Conservation (phyloP, 2,888 invertebrate species). For the Xanthia icteritia region DNA sequence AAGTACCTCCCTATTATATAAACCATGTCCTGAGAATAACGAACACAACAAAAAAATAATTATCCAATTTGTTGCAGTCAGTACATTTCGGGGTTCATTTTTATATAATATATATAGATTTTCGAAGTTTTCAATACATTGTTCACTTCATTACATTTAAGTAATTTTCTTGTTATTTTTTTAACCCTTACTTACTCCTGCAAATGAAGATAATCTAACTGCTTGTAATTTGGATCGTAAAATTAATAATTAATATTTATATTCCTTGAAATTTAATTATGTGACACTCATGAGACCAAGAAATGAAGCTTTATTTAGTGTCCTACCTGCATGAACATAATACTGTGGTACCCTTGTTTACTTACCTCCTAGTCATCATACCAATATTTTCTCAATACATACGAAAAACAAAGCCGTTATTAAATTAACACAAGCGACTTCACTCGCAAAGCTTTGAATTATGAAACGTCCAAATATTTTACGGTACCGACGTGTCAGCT, state of each 20-base stretch:
- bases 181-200: neutral
- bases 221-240: neutral
- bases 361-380: neutral
- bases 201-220: neutral
- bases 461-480: conserved; percentile 84
- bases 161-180: too few species aligned
- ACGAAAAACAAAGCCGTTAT: conserved; percentile 73
- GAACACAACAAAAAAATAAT: too few species aligned
- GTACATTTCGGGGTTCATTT: too few species aligned
- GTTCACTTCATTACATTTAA: too few species aligned
- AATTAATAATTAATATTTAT: too few species aligned
- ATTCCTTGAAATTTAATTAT: neutral
- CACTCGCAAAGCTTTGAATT: conserved; percentile 77
- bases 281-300: neutral
- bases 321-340: neutral
- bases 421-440: conserved; percentile 77
- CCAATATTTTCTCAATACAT: conserved; percentile 30
- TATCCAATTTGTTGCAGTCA: too few species aligned
- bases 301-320: neutral
- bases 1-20: too few species aligned
- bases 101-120: too few species aligned
- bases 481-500: conserved; percentile 82
- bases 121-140: too few species aligned
- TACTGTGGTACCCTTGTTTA: neutral
- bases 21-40: too few species aligned